Conservation (phyloP, 1,140 invertebrate genomes). For the Leptinotarsa undecemlineata region DNA sequence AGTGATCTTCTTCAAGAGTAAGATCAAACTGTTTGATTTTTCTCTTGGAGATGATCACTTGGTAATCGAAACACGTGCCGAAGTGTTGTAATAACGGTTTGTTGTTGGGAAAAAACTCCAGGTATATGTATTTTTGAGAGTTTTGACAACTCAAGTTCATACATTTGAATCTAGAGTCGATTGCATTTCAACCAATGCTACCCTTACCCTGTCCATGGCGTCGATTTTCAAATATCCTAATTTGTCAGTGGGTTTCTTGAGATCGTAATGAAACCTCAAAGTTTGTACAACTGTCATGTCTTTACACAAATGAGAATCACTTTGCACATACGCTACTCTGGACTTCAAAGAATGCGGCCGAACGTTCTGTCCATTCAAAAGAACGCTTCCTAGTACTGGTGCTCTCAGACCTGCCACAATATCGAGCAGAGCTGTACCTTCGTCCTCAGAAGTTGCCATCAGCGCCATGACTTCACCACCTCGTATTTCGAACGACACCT, state of each 20-base stretch:
- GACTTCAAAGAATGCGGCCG: constrained; percentile 69
- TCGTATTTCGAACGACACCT: constrained; percentile 79
- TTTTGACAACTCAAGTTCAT: too few relatives aligned
- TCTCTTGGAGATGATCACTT: too few relatives aligned
- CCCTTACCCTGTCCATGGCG: constrained; percentile 64
- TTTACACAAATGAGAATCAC: constrained; percentile 63
- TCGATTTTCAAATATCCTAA: constrained; percentile 63
- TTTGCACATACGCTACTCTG: constrained; percentile 67
- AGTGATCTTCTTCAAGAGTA: too few relatives aligned
- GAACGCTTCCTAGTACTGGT: constrained; percentile 75
- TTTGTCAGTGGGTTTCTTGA: constrained; percentile 66
- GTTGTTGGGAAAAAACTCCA: too few relatives aligned
- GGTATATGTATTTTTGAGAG: too few relatives aligned
- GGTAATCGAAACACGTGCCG: too few relatives aligned
- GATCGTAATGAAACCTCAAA: constrained; percentile 75
- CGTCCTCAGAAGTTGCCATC: constrained; percentile 80
- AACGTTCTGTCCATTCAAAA: constrained; percentile 84
- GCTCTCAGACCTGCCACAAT: constrained; percentile 74
- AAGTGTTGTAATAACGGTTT: too few relatives aligned
- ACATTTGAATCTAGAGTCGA: too few relatives aligned
- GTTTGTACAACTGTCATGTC: constrained; percentile 83
- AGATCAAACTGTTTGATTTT: too few relatives aligned
- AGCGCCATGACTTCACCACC: constrained; percentile 89
- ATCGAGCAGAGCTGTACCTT: constrained; percentile 81
- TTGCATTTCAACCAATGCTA: background rate